These are phyloP conservation scores for Epinotia brunnichana DNA, from an alignment of 2,888 invertebrate species.

Conservation along the genomic window DNA sequence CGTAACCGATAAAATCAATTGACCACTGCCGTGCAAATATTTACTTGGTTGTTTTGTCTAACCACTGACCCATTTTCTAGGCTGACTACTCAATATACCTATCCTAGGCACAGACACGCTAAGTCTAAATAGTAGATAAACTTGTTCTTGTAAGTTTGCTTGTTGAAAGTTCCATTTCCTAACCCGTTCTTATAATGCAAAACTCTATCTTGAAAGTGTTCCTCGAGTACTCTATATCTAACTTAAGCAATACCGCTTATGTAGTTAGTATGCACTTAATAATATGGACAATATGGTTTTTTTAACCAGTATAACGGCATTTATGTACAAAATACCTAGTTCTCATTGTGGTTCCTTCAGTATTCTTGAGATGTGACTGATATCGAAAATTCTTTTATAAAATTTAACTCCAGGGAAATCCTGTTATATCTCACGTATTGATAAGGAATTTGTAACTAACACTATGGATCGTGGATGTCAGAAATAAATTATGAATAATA, in stretches of 20 bases:
- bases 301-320: not conserved
- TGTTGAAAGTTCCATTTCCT: conserved; percentile 14
- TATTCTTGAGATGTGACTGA: not conserved
- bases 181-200: conserved; percentile 1
- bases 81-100: conserved; percentile 12
- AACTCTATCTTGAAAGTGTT: conserved; percentile 11
- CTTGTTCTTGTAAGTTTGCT: conserved; percentile 13
- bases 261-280: not conserved
- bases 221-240: not conserved
- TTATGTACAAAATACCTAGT: not conserved
- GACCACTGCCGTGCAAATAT: conserved; percentile 3
- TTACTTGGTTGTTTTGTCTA: conserved; percentile 11
- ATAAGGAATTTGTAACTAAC: no score
- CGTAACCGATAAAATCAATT: conserved; percentile 1
- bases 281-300: not conserved
- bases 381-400: not conserved
- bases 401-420: not conserved
- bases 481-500: no score
- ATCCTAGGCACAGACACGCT: conserved; percentile 10
- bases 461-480: no score
- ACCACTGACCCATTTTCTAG: conserved; percentile 22
- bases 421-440: no score
- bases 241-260: not conserved
- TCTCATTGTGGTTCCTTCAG: not conserved
- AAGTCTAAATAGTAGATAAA: not conserved